Percentiles rank a stretch among this genome's conserved stretches.
Conservation (phyloP, 2,888 invertebrate genomes). For the Melipona bicolor region DNA sequence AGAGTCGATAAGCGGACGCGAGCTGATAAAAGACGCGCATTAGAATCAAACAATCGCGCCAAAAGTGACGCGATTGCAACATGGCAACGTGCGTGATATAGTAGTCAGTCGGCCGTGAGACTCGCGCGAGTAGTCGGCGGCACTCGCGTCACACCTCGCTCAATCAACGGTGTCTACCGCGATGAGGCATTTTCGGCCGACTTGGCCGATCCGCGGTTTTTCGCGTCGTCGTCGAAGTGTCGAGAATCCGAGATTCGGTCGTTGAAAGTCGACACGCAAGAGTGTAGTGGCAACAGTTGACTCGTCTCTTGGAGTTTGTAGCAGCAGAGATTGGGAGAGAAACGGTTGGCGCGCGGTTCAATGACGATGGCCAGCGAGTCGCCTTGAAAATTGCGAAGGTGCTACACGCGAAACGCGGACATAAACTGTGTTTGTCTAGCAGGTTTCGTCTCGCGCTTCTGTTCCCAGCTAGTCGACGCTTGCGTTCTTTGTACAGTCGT, state of each 20-base stretch:
- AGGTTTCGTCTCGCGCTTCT: conserved; percentile 1
- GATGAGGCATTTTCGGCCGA: not conserved
- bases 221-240: no score
- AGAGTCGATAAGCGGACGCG: not conserved
- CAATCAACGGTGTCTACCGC: conserved; percentile 5
- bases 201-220: no score
- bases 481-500: not conserved
- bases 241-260: no score
- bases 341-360: not conserved
- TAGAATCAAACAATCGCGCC: conserved; percentile 65
- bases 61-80: conserved; percentile 60
- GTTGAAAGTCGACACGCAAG: no score
- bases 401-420: conserved; percentile 1
- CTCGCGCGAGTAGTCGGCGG: conserved; percentile 41
- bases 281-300: not conserved
- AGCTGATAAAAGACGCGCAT: conserved; percentile 14
- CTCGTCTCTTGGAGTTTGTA: not conserved
- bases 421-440: not conserved
- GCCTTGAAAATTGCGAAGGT: conserved; percentile 23
- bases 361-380: not conserved
- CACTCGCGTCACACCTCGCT: conserved; percentile 9
- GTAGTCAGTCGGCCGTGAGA: conserved; percentile 47
- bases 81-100: conserved; percentile 47
- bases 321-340: not conserved
- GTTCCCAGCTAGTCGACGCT: not conserved